Evolutionary conservation across 2,888 invertebrate species (phyloP), one percentile per base, ranked within the genome.

Genomic region (Heliconius ethilla): DNA sequence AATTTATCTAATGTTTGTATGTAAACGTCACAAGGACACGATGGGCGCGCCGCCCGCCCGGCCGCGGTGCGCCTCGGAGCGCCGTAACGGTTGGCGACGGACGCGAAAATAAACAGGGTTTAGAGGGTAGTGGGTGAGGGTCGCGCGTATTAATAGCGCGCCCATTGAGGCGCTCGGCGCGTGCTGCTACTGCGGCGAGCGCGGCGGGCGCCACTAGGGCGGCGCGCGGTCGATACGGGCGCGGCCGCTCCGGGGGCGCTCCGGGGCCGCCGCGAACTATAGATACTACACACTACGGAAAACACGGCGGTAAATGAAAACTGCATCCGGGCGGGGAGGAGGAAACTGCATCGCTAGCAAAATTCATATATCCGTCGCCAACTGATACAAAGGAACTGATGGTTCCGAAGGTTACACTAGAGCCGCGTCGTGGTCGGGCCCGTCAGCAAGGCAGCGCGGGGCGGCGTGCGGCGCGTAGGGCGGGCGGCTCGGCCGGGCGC

Each of bases 71-170:
- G 62, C 65, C 15, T 29, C 55, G 33, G 33, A 33, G 22, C 66
- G 66, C 66, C 72, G 77, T 72, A 40, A 66, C 55, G 77, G 65
- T 77, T 70, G 77, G 65, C 77, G 77, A 77, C 77, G 77, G 77
- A 77, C 22, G 65, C 77, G 37, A 77, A 77, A 86, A 86, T 86
- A 87, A 86, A 86, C 87, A 85, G 79, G 80, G 83, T 84, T 87
- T 86, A 84, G 88, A 89, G 90, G 91, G 90, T 88, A 90, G 90
- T 88, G 85, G 91, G 91, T 90, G 90, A 91, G 90, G 91, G 91
- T 89, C 91, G 87, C 81, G 83, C 79, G 86, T 91, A 91, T 90
- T 89, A 87, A 89, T 91, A 91, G 90, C 89, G 85, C 86, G 89
- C 83, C 83, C 88, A 86, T 83, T 85, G 86, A 86, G 87, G 86